Percentiles rank a stretch among this genome's conserved stretches.
Conservation (phyloP, 2,797 vertebrate genomes). For the Arnoldichthys spilopterus region DNA sequence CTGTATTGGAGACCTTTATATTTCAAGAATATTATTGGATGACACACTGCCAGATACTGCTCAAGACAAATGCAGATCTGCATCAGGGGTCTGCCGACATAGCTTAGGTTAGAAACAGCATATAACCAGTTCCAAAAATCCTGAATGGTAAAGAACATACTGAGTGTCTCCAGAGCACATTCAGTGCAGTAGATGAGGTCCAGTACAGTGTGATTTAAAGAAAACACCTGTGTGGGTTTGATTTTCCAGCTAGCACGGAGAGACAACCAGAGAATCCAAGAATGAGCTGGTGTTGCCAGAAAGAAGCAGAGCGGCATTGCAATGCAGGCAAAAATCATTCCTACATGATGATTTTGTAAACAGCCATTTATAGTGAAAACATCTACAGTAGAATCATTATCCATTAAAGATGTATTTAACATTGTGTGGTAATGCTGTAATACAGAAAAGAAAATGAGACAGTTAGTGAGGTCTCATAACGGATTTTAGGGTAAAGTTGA, state of each 20-base stretch:
- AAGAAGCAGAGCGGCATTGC: not conserved
- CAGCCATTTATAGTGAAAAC: not conserved
- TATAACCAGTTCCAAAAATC: not conserved
- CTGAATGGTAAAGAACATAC: not conserved
- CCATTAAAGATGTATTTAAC: too few species aligned
- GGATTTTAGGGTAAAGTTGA: too few species aligned
- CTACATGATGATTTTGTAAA: not conserved
- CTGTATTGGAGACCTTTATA: constrained; percentile 41
- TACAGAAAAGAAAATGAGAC: too few species aligned
- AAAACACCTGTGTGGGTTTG: not conserved
- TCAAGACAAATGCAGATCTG: constrained; percentile 10
- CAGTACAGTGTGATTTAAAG: not conserved
- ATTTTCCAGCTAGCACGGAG: not conserved
- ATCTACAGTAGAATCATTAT: too few species aligned
- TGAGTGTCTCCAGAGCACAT: not conserved
- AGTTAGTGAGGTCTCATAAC: too few species aligned
- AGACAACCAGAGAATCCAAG: constrained; percentile 22
- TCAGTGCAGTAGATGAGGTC: not conserved
- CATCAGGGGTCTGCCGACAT: constrained; percentile 5
- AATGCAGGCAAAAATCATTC: not conserved
- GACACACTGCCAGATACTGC: constrained; percentile 19
- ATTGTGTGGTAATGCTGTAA: too few species aligned
- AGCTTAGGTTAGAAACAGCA: too few species aligned
- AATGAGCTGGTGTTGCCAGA: not conserved
- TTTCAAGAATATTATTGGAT: constrained; percentile 32